Base-by-base conservation (phyloP, 1,140 invertebrate genomes). In the Drosophila mojavensis region DNA sequence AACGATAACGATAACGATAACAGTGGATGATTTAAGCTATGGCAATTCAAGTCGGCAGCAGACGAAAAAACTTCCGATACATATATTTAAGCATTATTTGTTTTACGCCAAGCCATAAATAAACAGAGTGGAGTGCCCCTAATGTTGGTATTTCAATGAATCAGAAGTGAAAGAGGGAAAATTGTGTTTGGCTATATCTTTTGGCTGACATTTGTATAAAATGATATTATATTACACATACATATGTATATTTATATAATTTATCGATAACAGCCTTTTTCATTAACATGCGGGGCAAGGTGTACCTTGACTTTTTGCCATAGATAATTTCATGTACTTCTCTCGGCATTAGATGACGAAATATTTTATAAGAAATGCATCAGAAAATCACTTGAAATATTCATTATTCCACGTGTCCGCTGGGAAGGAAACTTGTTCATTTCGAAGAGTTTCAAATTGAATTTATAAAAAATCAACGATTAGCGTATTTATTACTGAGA, bases 1-100 rank as follows among this genome's bases (percentile, higher is more conserved):
- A 50, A 61, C 20, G 20, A 24, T 55, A 73, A 60, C 70, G 63
- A 73, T 73, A 73, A 67, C 39, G 63, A 30, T 51, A 17, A 54
- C 50, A 28, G 26, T 39, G 7, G 15, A 53, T 53, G 50, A 33
- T 30, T 50, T 26, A 13, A 28, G 28, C 11, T n/a, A 56, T 41
- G 6, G 5, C 20, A 6, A 39, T 30, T 10, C 13, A 45, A 45
- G 43, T 45, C 11, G 43, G 43, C 43, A 45, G 33, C 53, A 55
- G 15, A 48, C 11, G 17, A 48, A 3, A 4, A 48, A 13, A 11
- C 24, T 30, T 30, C 28, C 1, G 28, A 28, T 24, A 33, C 7
- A 33, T 1, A 33, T 33, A 33, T 11, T 24, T 4, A 10, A 39
- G 36, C 36, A 28, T 24, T 24, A 24, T 13, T 50, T 26, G 4